Evolutionary conservation across 2,888 invertebrate species (phyloP).

Genomic region (Philereme vetulata): DNA sequence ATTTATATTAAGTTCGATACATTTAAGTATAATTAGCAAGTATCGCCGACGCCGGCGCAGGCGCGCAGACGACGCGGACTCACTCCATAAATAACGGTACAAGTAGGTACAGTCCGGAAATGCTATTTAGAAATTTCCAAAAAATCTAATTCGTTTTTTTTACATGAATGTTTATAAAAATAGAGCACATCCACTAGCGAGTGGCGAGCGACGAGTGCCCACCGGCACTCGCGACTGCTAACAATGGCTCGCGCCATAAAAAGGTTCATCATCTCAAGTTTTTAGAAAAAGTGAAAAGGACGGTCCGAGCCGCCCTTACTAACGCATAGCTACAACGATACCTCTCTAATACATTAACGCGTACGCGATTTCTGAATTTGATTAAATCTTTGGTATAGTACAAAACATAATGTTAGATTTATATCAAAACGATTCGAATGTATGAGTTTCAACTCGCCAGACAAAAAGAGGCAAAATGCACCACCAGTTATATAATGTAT

Average conservation of each 20-base stretch:
- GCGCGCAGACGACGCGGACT: not conserved
- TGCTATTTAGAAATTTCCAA: slow-evolving; percentile 37
- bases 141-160: slow-evolving; percentile 40
- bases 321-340: slow-evolving; percentile 29
- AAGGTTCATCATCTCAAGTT: slow-evolving; percentile 25
- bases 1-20: slow-evolving; percentile 20
- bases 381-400: slow-evolving; percentile 60
- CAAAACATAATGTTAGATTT: slow-evolving; percentile 43
- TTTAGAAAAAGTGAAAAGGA: slow-evolving; percentile 30
- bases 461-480: slow-evolving; percentile 25
- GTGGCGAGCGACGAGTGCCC: not conserved
- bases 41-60: not conserved
- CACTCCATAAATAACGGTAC: slow-evolving; percentile 26
- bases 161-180: slow-evolving; percentile 38
- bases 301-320: slow-evolving; percentile 23
- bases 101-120: slow-evolving; percentile 34
- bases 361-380: slow-evolving; percentile 51
- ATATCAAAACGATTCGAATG: slow-evolving; percentile 38
- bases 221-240: not conserved
- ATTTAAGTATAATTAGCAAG: not conserved
- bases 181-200: slow-evolving; percentile 28
- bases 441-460: slow-evolving; percentile 29
- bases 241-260: slow-evolving; percentile 27
- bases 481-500: slow-evolving; percentile 2
- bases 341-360: slow-evolving; percentile 36